phyloP scores from a whole-genome alignment of 2,113 vertebrate genomes.

The Pelodiscus sinensis region DNA sequence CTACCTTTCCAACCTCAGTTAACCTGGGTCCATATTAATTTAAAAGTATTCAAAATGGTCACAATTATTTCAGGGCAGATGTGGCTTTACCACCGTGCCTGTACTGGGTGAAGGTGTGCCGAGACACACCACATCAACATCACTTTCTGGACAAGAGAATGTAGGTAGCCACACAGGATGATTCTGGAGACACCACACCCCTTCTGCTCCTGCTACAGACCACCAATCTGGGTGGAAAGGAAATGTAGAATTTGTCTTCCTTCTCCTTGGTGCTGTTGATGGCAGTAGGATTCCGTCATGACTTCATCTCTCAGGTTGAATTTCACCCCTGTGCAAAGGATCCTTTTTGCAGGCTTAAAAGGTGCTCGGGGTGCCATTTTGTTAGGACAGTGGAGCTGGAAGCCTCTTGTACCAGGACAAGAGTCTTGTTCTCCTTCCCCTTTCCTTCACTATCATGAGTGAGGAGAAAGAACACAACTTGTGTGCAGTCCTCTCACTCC shows the following conservation, averaged over 20 bases:
- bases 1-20: not conserved
- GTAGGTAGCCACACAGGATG: not conserved
- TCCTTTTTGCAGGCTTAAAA: not conserved
- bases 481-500: too few species aligned
- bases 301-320: not conserved
- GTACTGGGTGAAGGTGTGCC: not conserved
- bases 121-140: not conserved
- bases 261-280: not conserved
- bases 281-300: not conserved
- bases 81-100: not conserved
- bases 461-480: too few species aligned
- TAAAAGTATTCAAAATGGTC: not conserved
- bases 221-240: not conserved
- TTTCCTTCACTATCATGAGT: too few species aligned
- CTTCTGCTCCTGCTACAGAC: not conserved
- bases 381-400: too few species aligned
- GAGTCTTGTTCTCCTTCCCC: too few species aligned
- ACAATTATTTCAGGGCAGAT: not conserved
- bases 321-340: not conserved
- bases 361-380: too few species aligned
- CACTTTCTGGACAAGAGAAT: not conserved
- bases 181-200: not conserved
- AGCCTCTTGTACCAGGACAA: too few species aligned
- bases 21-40: not conserved
- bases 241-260: not conserved